Evolutionary conservation across 2,113 vertebrate genomes (phyloP).

Genomic region (Protobothrops mucrosquamatus): DNA sequence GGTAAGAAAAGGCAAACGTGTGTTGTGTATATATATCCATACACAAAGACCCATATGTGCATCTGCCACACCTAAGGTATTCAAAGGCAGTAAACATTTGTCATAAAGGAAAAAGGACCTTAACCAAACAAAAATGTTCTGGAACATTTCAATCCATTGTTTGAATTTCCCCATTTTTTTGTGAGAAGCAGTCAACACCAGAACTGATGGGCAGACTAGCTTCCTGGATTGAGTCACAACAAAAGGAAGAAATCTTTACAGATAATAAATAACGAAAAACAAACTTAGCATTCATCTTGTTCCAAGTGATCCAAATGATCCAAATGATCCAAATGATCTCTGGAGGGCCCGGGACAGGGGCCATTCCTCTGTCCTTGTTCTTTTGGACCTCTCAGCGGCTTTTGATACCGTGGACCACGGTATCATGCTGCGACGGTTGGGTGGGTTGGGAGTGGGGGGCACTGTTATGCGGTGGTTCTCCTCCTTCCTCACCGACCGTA

Average conservation of each 20-base stretch:
- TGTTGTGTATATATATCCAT: neutral
- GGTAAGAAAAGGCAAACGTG: neutral
- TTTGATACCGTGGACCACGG: too few species aligned
- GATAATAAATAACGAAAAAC: neutral
- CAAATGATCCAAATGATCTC: too few species aligned
- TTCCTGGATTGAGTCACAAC: neutral
- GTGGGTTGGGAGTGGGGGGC: too few species aligned
- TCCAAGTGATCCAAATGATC: too few species aligned
- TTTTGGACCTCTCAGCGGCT: too few species aligned
- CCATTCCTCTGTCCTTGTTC: too few species aligned
- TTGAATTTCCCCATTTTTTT: neutral
- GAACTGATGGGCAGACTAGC: neutral
- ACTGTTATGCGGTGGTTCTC: too few species aligned
- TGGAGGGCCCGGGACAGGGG: too few species aligned
- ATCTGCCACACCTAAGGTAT: neutral
- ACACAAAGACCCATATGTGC: too few species aligned
- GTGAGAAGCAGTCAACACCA: neutral
- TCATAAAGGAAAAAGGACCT: neutral
- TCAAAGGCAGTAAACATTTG: slow-evolving; percentile 3
- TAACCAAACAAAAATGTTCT: neutral
- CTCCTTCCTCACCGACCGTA: too few species aligned
- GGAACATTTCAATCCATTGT: neutral
- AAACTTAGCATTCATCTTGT: neutral
- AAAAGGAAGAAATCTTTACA: neutral
- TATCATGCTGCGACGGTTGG: too few species aligned